These are phyloP conservation scores for Limnephilus auricula DNA, from an alignment of 2,888 invertebrate genomes.

Conservation along the genomic window DNA sequence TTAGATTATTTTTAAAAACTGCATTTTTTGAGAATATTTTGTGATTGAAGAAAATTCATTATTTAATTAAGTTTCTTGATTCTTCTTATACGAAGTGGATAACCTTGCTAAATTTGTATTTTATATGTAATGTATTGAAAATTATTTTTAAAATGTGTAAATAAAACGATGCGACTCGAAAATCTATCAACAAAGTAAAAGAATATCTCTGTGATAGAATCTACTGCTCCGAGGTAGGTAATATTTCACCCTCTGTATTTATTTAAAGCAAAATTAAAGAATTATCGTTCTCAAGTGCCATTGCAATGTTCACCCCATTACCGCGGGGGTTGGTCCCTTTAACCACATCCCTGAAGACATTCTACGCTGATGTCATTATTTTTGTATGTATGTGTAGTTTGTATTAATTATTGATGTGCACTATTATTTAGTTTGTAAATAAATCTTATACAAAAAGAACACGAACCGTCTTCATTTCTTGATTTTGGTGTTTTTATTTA, in stretches of 20 bases:
- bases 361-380: conserved; percentile 42
- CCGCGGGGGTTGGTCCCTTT: background rate
- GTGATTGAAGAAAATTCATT: background rate
- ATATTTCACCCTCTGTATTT: conserved; percentile 11
- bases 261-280: conserved; percentile 31
- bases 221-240: background rate
- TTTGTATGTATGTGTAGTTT: conserved; percentile 56
- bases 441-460: conserved; percentile 47
- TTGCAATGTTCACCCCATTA: conserved; percentile 17
- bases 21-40: conserved; percentile 2
- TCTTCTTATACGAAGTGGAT: background rate
- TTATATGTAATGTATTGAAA: background rate
- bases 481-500: conserved; percentile 2
- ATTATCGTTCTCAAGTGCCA: conserved; percentile 43
- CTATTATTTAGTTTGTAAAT: conserved; percentile 65
- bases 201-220: conserved; percentile 43
- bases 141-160: background rate
- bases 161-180: background rate
- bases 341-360: conserved; percentile 14
- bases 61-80: background rate
- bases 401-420: conserved; percentile 54
- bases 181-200: conserved; percentile 7
- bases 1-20: background rate
- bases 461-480: background rate
- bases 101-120: background rate